These are phyloP conservation scores for Lapara coniferarum DNA, from an alignment of 2,888 invertebrate genomes.

Conservation along the genomic window DNA sequence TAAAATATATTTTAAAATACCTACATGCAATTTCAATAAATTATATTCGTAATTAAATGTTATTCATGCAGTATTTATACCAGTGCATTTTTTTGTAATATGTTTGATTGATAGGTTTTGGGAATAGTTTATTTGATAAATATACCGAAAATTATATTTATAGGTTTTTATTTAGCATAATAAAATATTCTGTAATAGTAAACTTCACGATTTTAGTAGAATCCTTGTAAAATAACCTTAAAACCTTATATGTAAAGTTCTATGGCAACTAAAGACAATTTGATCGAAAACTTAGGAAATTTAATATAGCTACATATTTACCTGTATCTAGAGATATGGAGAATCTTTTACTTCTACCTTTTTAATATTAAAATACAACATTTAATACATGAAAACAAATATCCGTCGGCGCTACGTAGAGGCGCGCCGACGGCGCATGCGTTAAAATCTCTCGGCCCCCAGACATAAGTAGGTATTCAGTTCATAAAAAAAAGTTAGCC, in stretches of 20 bases:
- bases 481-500: neutral
- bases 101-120: too few species aligned
- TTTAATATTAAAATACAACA: neutral
- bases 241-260: neutral
- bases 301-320: neutral
- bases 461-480: slow-evolving; percentile 1
- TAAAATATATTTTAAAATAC: neutral
- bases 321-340: neutral
- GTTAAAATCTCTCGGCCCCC: slow-evolving; percentile 32
- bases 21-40: neutral
- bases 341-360: neutral
- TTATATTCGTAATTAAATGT: too few species aligned
- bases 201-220: neutral
- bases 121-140: too few species aligned
- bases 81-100: too few species aligned
- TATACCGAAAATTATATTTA: neutral
- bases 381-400: neutral
- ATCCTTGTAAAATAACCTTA: neutral
- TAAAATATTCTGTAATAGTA: neutral
- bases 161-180: neutral
- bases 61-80: too few species aligned
- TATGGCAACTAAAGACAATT: neutral
- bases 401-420: slow-evolving; percentile 24
- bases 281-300: neutral
- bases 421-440: slow-evolving; percentile 60